Evolutionary conservation across 2,113 vertebrate genomes (phyloP), one percentile per base, ranked within the genome.

Genomic region (Amblyornis subalaris): DNA sequence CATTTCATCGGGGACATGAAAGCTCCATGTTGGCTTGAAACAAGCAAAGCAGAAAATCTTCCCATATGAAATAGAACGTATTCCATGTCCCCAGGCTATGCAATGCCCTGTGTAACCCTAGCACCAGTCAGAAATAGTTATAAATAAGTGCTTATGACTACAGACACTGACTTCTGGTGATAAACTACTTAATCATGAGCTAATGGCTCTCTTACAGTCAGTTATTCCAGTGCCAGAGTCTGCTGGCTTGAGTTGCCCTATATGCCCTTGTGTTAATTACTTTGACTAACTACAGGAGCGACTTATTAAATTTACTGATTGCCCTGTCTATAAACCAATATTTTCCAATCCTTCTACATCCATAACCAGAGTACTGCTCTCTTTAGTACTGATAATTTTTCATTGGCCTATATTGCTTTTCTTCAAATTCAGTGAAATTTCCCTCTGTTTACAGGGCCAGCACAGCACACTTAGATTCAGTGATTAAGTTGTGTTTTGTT

Each of bases 231-330:
- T 79, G 90, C 91, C 96, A 97, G 90, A 89, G 21, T 2, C 66
- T 82, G 85, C 74, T 92, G 87, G 92, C 94, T 87, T n/a, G 87
- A 85, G 71, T 45, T 92, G 93, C 89, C 94, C 97, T 95, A 10
- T 65, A 78, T 89, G 95, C 91, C 96, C 96, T 60, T 26, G 81
- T 93, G 94, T 97, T 98, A 98, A 98, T 98, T 97, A 97, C 95
- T 98, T 95, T 97, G 96, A 97, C 95, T 97, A 97, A 98, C 95
- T 98, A 91, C 88, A 87, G 86, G 89, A 96, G 57, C 3, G 5
- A 97, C 95, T 97, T 98, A 98, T 88, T 98, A 98, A 97, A 98
- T 97, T 96, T 95, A 94, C 94, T 97, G 95, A 97, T 94, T 90
- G 54, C 58, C 86, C 79, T 94, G 79, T 94, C 96, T 93, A 88